Evolutionary conservation across 2,797 vertebrate species (phyloP), one percentile per base, ranked within the genome.

Genomic region (Atherinosoma microstoma): DNA sequence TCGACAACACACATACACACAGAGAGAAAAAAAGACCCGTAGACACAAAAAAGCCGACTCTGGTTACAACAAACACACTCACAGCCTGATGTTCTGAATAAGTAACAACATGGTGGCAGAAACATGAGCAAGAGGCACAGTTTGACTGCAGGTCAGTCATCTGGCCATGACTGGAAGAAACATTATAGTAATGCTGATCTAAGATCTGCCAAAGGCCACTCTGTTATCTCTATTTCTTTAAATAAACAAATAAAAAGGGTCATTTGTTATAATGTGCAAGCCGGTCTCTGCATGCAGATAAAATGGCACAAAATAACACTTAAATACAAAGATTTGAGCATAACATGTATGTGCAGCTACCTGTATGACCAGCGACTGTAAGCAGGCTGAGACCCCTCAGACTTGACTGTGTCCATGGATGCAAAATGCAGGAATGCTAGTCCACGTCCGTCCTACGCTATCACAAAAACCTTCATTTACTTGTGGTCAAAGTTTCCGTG

Each of bases 291-390:
- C 51, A 27, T 54, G 24, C 22, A 22, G 6, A n/a, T 27, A 27
- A 54, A 54, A 54, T 5, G 11, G 51, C 9, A 11, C 51, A 40
- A 40, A 5, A 62, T 22, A 47, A 34, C 34, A 13, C 35, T 58
- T 47, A 22, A 18, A 12, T 0, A 18, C 12, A 27, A 22, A 49
- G 18, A 60, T 42, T 1, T 27, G 20, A 34, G 34, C 24, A 51
- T 0, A 30, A 40, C 42, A 45, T n/a, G 60, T 68, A 22, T 57
- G 70, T 67, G 73, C 15, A 49, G 59, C 83, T 94, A 95, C 95
- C 94, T 95, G 94, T 95, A 96, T 1, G 94, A 95, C 94, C 94
- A 95, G 86, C 95, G 94, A 64, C 95, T 96, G 93, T 93, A 96
- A 76, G 83, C 81, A 11, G 94, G 93, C 87, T 91, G 93, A 62